Conservation (phyloP, 2,113 vertebrate genomes). For the Mormyrus lacerda region DNA sequence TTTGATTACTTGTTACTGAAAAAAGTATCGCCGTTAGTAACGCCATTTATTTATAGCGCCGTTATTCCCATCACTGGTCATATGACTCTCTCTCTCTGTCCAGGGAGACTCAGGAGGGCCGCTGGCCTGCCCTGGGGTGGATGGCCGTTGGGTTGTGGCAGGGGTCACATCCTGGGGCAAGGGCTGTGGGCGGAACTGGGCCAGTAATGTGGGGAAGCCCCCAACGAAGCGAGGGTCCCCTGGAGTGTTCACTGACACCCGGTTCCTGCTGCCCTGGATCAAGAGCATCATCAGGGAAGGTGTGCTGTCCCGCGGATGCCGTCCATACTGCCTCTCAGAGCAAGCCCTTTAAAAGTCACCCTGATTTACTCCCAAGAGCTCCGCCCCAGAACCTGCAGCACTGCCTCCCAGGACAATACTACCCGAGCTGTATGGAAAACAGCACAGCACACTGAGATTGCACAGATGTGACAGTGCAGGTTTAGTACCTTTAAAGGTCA, state of each 20-base stretch:
- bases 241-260: constrained; percentile 73
- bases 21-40: too few species aligned
- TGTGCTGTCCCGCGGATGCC: neutral
- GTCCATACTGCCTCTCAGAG: neutral
- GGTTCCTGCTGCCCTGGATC: constrained; percentile 68
- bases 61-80: too few species aligned
- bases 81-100: neutral
- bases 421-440: neutral
- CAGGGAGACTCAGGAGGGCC: constrained; percentile 82
- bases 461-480: neutral
- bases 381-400: neutral
- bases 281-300: constrained; percentile 47
- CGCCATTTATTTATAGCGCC: too few species aligned
- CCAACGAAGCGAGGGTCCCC: constrained; percentile 65
- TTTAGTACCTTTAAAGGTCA: neutral
- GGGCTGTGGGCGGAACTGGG: constrained; percentile 77
- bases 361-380: neutral
- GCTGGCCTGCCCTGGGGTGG: constrained; percentile 62
- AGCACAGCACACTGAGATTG: neutral
- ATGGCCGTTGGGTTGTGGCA: constrained; percentile 61
- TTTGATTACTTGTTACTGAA: too few species aligned
- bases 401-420: neutral
- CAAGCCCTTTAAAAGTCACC: neutral
- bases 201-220: constrained; percentile 50
- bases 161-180: constrained; percentile 83